Conservation (phyloP, 2,888 invertebrate species). For the Ophion costatus region DNA sequence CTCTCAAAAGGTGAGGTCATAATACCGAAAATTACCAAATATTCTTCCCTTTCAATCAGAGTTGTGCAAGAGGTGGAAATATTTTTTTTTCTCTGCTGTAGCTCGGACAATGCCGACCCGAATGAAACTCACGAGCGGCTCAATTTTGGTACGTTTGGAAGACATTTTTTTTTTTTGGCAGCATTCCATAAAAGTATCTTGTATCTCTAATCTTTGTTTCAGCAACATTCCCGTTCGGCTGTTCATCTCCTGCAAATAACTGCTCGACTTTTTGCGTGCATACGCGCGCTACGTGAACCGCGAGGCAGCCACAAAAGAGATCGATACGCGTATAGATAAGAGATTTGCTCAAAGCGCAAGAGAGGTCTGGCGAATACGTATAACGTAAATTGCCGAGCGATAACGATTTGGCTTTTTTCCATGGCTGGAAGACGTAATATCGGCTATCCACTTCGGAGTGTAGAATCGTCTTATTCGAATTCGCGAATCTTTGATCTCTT, state of each 20-base stretch:
- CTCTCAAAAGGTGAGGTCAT: no score
- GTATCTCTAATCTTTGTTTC: not conserved
- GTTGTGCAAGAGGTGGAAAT: no score
- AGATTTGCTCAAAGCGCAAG: slow-evolving; percentile 1
- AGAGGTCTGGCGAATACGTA: slow-evolving; percentile 32
- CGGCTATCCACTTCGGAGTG: slow-evolving; percentile 18
- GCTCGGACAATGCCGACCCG: no score
- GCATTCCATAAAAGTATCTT: not conserved
- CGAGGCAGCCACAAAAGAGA: slow-evolving; percentile 46
- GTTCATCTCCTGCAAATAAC: not conserved
- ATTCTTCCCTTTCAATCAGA: no score
- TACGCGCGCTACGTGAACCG: slow-evolving; percentile 26
- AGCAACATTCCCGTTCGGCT: not conserved
- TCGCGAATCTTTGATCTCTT: slow-evolving; percentile 47
- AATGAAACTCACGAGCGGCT: no score
- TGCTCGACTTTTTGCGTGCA: slow-evolving; percentile 29
- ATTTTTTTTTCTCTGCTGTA: no score
- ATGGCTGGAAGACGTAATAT: slow-evolving; percentile 36
- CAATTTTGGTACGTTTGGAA: no score
- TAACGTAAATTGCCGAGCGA: slow-evolving; percentile 56
- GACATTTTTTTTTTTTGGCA: no score
- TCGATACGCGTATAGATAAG: slow-evolving; percentile 44
- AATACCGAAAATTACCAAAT: no score
- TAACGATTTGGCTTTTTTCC: slow-evolving; percentile 61
- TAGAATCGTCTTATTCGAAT: slow-evolving; percentile 53